These are phyloP conservation scores for Drosophila lacertosa DNA, from an alignment of 1,140 invertebrate species.

Conservation along the genomic window DNA sequence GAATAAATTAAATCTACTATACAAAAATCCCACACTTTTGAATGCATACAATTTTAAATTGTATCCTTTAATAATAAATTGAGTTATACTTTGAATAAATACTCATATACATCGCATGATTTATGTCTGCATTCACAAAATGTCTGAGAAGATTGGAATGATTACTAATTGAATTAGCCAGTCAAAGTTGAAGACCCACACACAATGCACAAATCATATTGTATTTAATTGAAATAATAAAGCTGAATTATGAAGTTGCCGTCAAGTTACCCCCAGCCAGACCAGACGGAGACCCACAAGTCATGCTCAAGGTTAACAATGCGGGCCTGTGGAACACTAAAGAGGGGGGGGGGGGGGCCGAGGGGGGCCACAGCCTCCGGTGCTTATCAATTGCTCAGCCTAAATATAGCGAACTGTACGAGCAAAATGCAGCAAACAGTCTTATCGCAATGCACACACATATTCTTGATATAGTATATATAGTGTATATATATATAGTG, in stretches of 20 bases:
- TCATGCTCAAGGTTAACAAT: slow-evolving; percentile 74
- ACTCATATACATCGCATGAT: not conserved
- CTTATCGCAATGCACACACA: slow-evolving; percentile 53
- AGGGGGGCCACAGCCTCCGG: slow-evolving; percentile 24
- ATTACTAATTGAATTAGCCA: slow-evolving; percentile 71
- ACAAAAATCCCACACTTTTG: no score
- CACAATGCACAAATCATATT: slow-evolving; percentile 80
- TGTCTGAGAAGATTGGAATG: slow-evolving; percentile 35
- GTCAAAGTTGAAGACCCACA: slow-evolving; percentile 65
- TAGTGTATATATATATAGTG: not conserved
- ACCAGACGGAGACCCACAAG: slow-evolving; percentile 42
- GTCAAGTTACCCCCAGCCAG: slow-evolving; percentile 15
- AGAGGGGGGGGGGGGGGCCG: not conserved
- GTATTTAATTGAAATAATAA: slow-evolving; percentile 81
- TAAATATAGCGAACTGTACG: slow-evolving; percentile 49
- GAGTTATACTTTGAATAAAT: not conserved
- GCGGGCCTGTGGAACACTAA: slow-evolving; percentile 27
- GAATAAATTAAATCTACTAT: no score
- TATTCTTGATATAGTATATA: slow-evolving; percentile 13
- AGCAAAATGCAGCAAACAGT: slow-evolving; percentile 29
- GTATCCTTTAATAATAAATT: no score
- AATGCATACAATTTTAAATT: not conserved
- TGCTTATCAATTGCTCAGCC: slow-evolving; percentile 66
- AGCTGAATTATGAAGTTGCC: slow-evolving; percentile 68
- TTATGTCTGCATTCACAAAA: not conserved